Base-by-base conservation (phyloP, 2,113 vertebrate species). In the Onychorhynchus coronatus region DNA sequence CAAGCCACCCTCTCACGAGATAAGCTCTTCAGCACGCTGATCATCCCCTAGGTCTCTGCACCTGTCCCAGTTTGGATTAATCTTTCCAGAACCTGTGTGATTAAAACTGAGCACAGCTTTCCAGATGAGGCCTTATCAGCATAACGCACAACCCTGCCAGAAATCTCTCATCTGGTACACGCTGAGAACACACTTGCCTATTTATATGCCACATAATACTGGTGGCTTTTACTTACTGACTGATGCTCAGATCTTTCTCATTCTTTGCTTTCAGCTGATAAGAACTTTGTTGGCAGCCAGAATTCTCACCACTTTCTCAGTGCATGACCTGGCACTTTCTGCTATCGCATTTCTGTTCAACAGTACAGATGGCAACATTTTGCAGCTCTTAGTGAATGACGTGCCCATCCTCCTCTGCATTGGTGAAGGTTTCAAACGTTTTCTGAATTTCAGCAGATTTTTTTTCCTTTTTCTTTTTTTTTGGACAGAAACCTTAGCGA, bases 1-100 rank as follows among this genome's bases (percentile, higher is more conserved):
- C 73, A 89, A 56, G 25, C 35, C 14, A 56, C 11, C 61, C 33
- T 44, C 84, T 72, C 65, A 24, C 9, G 30, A 72, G 61, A 91
- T 47, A 59, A 94, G 20, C 80, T 85, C 65, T 68, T 71, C 61
- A 63, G 80, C 18, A 33, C 1, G 9, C 39, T 81, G 56, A 50
- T 78, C 80, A n/a, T 58, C 9, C 65, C 30, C 61, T 4, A 71
- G 23, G 30, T 81, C 77, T 85, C 91, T 95, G 94, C 93, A 96
- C 93, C 95, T 95, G 93, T 76, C 37, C 70, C 53, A 52, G 47
- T 58, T 5, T 85, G 91, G 91, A 95, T 94, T 93, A 78, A 93
- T 49, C 84, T 91, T 94, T 91, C 89, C 89, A 96, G 68, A 95
- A 94, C 37, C 76, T 62, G 44, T 5, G 3, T 37, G 84, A 81